These are phyloP conservation scores for Brachyptera risi DNA, from an alignment of 2,888 invertebrate species.

Conservation along the genomic window DNA sequence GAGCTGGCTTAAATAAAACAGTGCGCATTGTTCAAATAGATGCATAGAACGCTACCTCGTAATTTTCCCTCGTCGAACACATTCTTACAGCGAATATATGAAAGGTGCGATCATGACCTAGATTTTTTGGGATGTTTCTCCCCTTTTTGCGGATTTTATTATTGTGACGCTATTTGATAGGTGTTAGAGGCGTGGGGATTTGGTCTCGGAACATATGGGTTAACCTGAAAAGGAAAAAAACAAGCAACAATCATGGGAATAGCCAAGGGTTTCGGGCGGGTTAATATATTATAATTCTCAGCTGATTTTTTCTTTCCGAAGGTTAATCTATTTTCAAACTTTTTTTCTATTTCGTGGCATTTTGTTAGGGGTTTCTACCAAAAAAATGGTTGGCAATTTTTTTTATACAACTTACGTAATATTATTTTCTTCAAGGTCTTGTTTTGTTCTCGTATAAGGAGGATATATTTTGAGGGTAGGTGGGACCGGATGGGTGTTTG, in stretches of 20 bases:
- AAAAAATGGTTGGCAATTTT: conserved; percentile 13
- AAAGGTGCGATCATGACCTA: conserved; percentile 16
- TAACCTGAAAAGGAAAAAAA: conserved; percentile 7
- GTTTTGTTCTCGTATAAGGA: conserved; percentile 20
- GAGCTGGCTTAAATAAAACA: too few species aligned
- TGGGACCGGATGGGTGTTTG: conserved; percentile 11
- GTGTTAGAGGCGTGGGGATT: neutral
- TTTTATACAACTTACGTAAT: too few species aligned
- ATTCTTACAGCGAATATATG: too few species aligned
- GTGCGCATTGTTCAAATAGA: too few species aligned
- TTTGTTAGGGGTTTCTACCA: conserved; percentile 11
- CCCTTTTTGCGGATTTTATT: neutral
- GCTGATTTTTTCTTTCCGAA: conserved; percentile 26
- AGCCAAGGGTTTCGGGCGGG: neutral
- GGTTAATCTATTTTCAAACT: conserved; percentile 5
- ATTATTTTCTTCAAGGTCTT: conserved; percentile 29
- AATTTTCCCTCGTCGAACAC: too few species aligned
- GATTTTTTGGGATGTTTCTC: conserved; percentile 10
- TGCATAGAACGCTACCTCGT: too few species aligned
- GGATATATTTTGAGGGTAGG: conserved; percentile 16
- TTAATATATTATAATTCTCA: conserved; percentile 24
- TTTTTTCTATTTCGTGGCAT: conserved; percentile 14
- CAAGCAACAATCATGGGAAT: conserved; percentile 8
- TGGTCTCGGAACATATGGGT: conserved; percentile 14
- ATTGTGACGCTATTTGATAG: neutral